Conservation (phyloP, 2,797 vertebrate species). For the Picus viridis region DNA sequence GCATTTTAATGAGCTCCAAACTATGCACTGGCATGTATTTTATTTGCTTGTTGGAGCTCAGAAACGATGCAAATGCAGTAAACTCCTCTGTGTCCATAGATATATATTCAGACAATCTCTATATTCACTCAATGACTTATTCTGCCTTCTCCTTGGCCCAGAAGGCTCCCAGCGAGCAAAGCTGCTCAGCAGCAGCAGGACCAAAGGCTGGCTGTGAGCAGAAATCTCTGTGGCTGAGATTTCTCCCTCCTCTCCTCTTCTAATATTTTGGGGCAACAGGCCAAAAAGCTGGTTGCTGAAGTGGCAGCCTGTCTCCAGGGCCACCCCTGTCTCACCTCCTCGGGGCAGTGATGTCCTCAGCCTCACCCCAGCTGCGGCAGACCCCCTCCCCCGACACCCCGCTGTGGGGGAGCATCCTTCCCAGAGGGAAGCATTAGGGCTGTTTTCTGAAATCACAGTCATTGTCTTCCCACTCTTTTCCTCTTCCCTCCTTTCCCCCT, state of each 20-base stretch:
- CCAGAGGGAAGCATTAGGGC: background rate
- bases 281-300: background rate
- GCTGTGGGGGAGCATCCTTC: background rate
- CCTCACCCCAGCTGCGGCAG: background rate
- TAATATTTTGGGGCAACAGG: background rate
- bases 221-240: background rate
- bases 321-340: background rate
- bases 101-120: background rate
- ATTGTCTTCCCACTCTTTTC: slow-evolving; percentile 28
- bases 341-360: background rate
- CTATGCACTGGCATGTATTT: slow-evolving; percentile 39
- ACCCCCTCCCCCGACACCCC: background rate
- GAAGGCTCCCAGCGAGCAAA: fast-evolving
- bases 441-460: slow-evolving; percentile 38
- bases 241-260: background rate
- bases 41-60: slow-evolving; percentile 59
- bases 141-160: slow-evolving; percentile 11
- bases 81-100: slow-evolving; percentile 38
- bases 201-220: background rate
- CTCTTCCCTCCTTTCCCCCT: background rate
- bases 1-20: slow-evolving; percentile 49
- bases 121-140: background rate
- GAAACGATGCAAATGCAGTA: slow-evolving; percentile 57
- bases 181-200: background rate
- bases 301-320: background rate